Base-by-base conservation (phyloP, 2,888 invertebrate species). In the Xestia ashworthii region DNA sequence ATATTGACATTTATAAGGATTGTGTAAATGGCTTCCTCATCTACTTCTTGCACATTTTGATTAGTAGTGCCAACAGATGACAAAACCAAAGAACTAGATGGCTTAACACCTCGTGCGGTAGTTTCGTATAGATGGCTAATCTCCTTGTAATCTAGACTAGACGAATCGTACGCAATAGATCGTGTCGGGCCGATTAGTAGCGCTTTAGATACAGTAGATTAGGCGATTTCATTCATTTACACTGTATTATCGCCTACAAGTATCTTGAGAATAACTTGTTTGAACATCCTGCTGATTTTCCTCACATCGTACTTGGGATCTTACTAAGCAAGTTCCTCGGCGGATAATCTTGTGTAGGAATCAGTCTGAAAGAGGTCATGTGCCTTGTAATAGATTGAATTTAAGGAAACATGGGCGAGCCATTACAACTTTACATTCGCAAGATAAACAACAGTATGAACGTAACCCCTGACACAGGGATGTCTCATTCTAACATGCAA, bases 121-220 rank as follows among this genome's bases (percentile, higher is more conserved):
- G 65, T 80, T 62, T 77, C 48, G 48, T 70, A 48, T 2, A 55
- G 11, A 62, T 69, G 12, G 38, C 48, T 72, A 71, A 82, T 77
- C 69, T 62, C 25, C 46, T 81, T 73, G 74, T 68, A 83, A 79
- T 84, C 83, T 75, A 75, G 65, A 75, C 82, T 76, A 72, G 70
- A 62, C 50, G 50, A 82, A 64, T 69, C 50, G 77, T 85, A 85
- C 78, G 82, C 83, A 77, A 72, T 58, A 70, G 76, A 67, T 85
- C 76, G 82, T 83, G 85, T 76, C 72, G 32, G 65, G 16, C 65
- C 55, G 78, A 85, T 84, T 83, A 79, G 76, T 44, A 64, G 66
- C 77, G 81, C 78, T 78, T 85, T 76, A 84, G 87, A 81, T 86
- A 74, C 65, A 74, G 62, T 62, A 76, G 76, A 83, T 84, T 76